phyloP scores from a whole-genome alignment of 1,140 invertebrate genomes.

The Drosophila sproati region DNA sequence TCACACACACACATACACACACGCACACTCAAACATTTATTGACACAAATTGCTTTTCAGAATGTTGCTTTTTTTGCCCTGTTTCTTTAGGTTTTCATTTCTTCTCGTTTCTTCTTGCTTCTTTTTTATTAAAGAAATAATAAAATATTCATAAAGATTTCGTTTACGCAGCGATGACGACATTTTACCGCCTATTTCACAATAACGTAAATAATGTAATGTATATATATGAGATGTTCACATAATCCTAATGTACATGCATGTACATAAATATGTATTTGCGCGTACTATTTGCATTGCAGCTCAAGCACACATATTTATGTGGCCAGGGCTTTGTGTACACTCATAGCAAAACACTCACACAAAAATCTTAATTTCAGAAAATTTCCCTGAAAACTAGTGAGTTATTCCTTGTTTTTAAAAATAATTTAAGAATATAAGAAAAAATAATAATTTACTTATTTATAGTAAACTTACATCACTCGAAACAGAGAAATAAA shows the following conservation, averaged over 20 bases:
- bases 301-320: slow-evolving; percentile 9
- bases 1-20: slow-evolving; percentile 23
- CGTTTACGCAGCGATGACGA: slow-evolving; percentile 62
- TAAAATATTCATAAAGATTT: slow-evolving; percentile 83
- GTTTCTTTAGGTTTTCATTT: neutral
- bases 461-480: too few relatives aligned
- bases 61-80: slow-evolving; percentile 15
- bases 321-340: slow-evolving; percentile 44
- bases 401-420: too few relatives aligned
- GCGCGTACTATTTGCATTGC: slow-evolving; percentile 1
- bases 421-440: too few relatives aligned
- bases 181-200: slow-evolving; percentile 54
- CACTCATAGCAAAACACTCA: too few relatives aligned
- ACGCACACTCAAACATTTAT: slow-evolving; percentile 57
- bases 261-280: slow-evolving; percentile 38
- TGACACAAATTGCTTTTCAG: slow-evolving; percentile 78
- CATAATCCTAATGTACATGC: slow-evolving; percentile 4
- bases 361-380: too few relatives aligned
- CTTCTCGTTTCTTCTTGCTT: slow-evolving; percentile 13
- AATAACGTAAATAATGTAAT: slow-evolving; percentile 52
- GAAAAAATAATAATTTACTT: too few relatives aligned
- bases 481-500: too few relatives aligned
- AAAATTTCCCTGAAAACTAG: too few relatives aligned
- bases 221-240: slow-evolving; percentile 4
- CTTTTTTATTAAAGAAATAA: slow-evolving; percentile 77